A percentile compares a stretch with the other conserved stretches of the same genome.
These are phyloP conservation scores for Rutilus rutilus DNA, from an alignment of 2,113 vertebrate species.

Conservation along the genomic window DNA sequence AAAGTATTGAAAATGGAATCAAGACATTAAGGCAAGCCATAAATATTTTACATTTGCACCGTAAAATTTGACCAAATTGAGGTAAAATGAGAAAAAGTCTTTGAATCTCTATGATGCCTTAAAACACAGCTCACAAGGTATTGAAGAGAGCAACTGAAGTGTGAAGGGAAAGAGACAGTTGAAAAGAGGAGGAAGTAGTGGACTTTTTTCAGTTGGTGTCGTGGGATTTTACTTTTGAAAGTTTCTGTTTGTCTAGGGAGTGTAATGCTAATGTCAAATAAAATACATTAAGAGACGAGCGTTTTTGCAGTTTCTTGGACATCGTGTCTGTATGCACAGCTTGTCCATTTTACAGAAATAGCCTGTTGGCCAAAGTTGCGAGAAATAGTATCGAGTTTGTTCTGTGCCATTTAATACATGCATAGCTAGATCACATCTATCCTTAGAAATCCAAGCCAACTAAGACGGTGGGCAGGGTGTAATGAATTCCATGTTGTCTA, in stretches of 20 bases:
- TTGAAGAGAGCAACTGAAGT: not conserved
- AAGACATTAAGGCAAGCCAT: not conserved
- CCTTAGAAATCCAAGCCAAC: slow-evolving; percentile 30
- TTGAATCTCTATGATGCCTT: not conserved
- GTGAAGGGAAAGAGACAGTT: slow-evolving; percentile 7
- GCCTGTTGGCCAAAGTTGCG: not conserved
- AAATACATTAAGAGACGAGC: not conserved
- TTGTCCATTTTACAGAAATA: not conserved
- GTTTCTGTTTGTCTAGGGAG: slow-evolving; percentile 18
- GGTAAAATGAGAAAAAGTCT: not conserved
- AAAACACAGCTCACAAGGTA: not conserved
- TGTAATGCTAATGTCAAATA: slow-evolving; percentile 13
- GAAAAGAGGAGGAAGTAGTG: slow-evolving; percentile 10
- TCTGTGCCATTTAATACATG: slow-evolving; percentile 35
- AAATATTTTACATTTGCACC: not conserved
- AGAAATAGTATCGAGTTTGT: slow-evolving; percentile 19
- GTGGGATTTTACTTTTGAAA: not conserved
- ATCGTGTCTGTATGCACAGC: not conserved
- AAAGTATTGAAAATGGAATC: not conserved
- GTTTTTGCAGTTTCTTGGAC: not conserved
- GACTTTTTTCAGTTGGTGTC: not conserved
- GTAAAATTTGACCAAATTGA: not conserved
- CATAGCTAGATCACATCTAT: slow-evolving; percentile 34
- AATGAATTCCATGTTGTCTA: slow-evolving; percentile 34
- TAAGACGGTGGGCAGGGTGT: slow-evolving; percentile 6